Conservation (phyloP, 2,888 invertebrate species). For the Melolontha melolontha region DNA sequence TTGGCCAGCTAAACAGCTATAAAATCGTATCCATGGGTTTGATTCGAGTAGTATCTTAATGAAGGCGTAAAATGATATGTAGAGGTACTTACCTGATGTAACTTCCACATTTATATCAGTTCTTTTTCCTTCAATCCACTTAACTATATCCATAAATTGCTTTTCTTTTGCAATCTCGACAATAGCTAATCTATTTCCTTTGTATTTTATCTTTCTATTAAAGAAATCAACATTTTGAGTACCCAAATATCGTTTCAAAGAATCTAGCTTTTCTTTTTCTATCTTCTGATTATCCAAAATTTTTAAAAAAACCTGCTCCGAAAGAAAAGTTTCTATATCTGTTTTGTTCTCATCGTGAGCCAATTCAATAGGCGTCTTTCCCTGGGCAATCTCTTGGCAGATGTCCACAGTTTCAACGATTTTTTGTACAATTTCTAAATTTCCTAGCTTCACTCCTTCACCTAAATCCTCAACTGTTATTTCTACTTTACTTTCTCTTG, state of each 20-base stretch:
- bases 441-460: background rate
- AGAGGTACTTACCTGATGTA: background rate
- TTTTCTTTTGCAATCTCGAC: background rate
- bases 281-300: background rate
- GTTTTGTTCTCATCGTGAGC: background rate
- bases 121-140: slow-evolving; percentile 17
- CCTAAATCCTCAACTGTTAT: slow-evolving; percentile 13
- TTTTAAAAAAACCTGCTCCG: background rate
- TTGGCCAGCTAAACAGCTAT: too few relatives aligned
- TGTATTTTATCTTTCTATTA: background rate
- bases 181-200: background rate
- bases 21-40: too few relatives aligned
- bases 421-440: background rate
- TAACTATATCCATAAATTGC: slow-evolving; percentile 3
- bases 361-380: slow-evolving; percentile 6
- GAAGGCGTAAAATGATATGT: too few relatives aligned
- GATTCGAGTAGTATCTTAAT: too few relatives aligned
- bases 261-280: slow-evolving; percentile 4
- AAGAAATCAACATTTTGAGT: background rate
- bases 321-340: background rate
- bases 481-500: background rate
- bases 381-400: background rate
- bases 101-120: background rate
- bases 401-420: background rate
- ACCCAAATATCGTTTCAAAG: background rate